A percentile compares a stretch with the other conserved stretches of the same genome.
These are phyloP conservation scores for Orthonevra nobilis DNA, from an alignment of 2,888 invertebrate species.

Conservation along the genomic window DNA sequence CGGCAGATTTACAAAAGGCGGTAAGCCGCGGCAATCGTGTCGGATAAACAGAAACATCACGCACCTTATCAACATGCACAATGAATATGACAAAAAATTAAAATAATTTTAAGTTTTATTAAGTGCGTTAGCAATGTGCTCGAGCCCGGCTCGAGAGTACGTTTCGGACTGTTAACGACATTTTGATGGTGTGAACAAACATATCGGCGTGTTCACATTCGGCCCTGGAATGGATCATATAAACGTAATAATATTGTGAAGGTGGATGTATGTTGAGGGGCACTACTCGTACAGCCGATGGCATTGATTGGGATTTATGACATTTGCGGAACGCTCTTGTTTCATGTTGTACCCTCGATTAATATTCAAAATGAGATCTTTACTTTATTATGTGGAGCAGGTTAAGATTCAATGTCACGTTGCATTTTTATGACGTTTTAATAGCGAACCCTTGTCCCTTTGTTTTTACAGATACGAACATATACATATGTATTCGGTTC, in stretches of 20 bases:
- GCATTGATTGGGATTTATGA: slow-evolving; percentile 68
- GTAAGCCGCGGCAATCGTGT: slow-evolving; percentile 9
- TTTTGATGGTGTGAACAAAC: slow-evolving; percentile 70
- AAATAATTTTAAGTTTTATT: slow-evolving; percentile 68
- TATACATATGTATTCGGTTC: neutral
- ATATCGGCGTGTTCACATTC: slow-evolving; percentile 69
- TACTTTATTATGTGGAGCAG: slow-evolving; percentile 62
- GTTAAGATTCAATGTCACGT: slow-evolving; percentile 54
- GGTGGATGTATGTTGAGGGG: no score
- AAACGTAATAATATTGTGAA: slow-evolving; percentile 10
- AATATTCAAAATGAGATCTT: slow-evolving; percentile 60
- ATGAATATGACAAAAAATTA: slow-evolving; percentile 68
- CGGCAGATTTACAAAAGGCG: no score
- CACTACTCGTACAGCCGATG: slow-evolving; percentile 31
- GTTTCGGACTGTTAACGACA: slow-evolving; percentile 68
- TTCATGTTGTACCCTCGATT: slow-evolving; percentile 46
- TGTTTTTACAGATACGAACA: no score
- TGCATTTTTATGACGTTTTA: slow-evolving; percentile 64
- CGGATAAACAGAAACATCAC: no score
- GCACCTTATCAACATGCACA: slow-evolving; percentile 68
- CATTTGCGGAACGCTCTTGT: slow-evolving; percentile 66
- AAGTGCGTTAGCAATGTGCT: slow-evolving; percentile 61
- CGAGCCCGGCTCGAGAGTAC: slow-evolving; percentile 33
- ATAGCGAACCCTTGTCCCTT: slow-evolving; percentile 57
- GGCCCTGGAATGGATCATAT: slow-evolving; percentile 50